phyloP scores from a whole-genome alignment of 92 coral and sea anemone species.

The Phenganax stokvisi region DNA sequence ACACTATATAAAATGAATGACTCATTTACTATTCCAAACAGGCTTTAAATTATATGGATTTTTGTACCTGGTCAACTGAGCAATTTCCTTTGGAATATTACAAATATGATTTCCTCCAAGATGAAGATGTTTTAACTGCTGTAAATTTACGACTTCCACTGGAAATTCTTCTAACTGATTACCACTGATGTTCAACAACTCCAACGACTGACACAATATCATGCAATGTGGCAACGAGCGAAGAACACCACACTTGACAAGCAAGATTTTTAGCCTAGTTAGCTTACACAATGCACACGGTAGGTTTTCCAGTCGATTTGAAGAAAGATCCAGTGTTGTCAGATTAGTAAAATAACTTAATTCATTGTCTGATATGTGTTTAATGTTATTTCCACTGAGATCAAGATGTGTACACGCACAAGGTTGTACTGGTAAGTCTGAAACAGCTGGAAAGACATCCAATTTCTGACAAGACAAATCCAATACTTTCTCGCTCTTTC shows the following conservation, averaged over 20 bases:
- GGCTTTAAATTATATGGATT: slow-evolving; percentile 12
- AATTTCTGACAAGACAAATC: slow-evolving; percentile 22
- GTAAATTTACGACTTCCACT: slow-evolving; percentile 61
- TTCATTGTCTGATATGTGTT: slow-evolving; percentile 69
- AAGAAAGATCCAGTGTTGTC: slow-evolving; percentile 69
- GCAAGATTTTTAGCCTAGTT: slow-evolving; percentile 49
- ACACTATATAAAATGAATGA: background rate
- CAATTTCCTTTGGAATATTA: slow-evolving; percentile 73
- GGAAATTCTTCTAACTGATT: slow-evolving; percentile 63
- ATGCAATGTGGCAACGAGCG: slow-evolving; percentile 75
- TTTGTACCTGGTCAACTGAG: slow-evolving; percentile 59
- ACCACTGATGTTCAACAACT: slow-evolving; percentile 78
- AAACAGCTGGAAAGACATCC: slow-evolving; percentile 1
- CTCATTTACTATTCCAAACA: background rate
- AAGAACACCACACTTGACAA: slow-evolving; percentile 74
- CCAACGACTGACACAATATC: slow-evolving; percentile 55
- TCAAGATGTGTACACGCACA: slow-evolving; percentile 50
- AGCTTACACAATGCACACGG: slow-evolving; percentile 71
- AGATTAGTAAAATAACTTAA: slow-evolving; percentile 64
- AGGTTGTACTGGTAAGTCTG: slow-evolving; percentile 8
- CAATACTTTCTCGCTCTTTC: slow-evolving; percentile 5
- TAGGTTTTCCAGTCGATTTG: slow-evolving; percentile 68
- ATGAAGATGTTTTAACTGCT: slow-evolving; percentile 48
- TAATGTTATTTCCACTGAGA: slow-evolving; percentile 70
- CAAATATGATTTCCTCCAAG: slow-evolving; percentile 85